Conservation (phyloP, 2,797 vertebrate species). For the Gymnoscopelus braueri region DNA sequence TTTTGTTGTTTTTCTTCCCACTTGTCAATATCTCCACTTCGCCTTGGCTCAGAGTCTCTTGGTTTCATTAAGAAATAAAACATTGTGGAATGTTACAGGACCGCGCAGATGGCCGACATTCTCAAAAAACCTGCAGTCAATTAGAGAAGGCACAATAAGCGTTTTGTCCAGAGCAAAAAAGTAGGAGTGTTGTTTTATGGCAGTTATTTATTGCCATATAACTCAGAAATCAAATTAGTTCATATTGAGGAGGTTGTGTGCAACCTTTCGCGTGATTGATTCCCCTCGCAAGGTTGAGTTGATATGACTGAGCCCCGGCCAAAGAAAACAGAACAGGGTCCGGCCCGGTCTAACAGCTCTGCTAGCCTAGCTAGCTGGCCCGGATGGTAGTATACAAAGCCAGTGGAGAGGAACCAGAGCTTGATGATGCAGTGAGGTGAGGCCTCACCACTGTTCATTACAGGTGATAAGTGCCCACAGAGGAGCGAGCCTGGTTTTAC, state of each 20-base stretch:
- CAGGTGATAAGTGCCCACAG: slow-evolving; percentile 75
- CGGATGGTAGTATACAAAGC: neutral
- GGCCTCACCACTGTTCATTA: slow-evolving; percentile 69
- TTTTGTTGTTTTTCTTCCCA: no score
- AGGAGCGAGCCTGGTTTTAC: slow-evolving; percentile 56
- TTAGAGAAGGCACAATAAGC: slow-evolving; percentile 74
- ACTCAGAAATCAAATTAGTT: slow-evolving; percentile 82
- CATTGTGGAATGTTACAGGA: slow-evolving; percentile 61
- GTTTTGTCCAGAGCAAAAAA: slow-evolving; percentile 63
- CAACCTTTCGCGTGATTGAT: slow-evolving; percentile 64
- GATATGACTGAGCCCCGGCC: slow-evolving; percentile 61
- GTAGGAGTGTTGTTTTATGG: slow-evolving; percentile 70
- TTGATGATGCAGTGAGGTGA: slow-evolving; percentile 20
- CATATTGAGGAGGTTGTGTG: slow-evolving; percentile 65
- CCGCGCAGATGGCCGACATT: slow-evolving; percentile 48
- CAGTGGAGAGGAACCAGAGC: slow-evolving; percentile 10
- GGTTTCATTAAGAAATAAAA: slow-evolving; percentile 73
- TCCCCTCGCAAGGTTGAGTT: slow-evolving; percentile 61
- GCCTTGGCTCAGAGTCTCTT: slow-evolving; percentile 28
- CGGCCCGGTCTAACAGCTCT: slow-evolving; percentile 30
- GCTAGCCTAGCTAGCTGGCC: slow-evolving; percentile 9
- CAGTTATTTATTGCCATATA: slow-evolving; percentile 81
- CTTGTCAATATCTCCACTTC: slow-evolving; percentile 12
- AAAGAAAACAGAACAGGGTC: slow-evolving; percentile 69
- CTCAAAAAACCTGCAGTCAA: slow-evolving; percentile 72